Base-by-base conservation (phyloP, 1,140 invertebrate genomes). In the Panagrolaimus sp. region DNA sequence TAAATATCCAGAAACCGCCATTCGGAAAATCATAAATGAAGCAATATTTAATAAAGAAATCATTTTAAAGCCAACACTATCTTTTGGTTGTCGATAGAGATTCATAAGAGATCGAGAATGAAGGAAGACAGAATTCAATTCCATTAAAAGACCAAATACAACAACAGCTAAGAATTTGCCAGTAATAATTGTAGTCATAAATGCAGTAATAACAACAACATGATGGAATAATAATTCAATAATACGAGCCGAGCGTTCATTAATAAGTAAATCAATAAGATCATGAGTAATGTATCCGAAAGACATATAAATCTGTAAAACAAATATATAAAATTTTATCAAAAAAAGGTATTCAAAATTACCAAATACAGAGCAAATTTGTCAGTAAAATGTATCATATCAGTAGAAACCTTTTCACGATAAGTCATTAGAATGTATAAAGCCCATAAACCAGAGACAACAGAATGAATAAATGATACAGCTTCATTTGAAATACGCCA, bases 401-500 rank as follows among this genome's bases (percentile, higher is more conserved):
- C 69, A 13, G 62, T 63, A 8, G 74, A 61, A 14, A 80, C 47
- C 7, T 38, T 38, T 38, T 38, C 31, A 20, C 70, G 42, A 11
- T 61, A 72, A 48, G 72, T 74, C 43, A 71, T 70, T 5, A 79
- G 61, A 43, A 76, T 25, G 63, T 68, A 72, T 1, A 77, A 61
- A 5, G 76, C 77, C 77, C 77, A 79, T 11, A 77, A 31, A 31
- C 77, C 76, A n/a, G 77, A 80, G 5, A 82, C 63, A 31, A 79
- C 79, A 5, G 81, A 82, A 57, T 82, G 80, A 27, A 82, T 69
- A 16, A 82, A 62, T 2, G 80, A 82, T 8, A 83, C 78, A 45
- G 67, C 66, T 62, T 82, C 80, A 68, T 82, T 82, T 0, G 78
- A 83, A 38, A 82, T 82, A 23, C 80, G 67, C 80, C 80, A 82